Percentiles rank a stretch among this genome's conserved stretches.
These are phyloP conservation scores for Onychostruthus taczanowskii DNA, from an alignment of 2,113 vertebrate species.

Conservation along the genomic window DNA sequence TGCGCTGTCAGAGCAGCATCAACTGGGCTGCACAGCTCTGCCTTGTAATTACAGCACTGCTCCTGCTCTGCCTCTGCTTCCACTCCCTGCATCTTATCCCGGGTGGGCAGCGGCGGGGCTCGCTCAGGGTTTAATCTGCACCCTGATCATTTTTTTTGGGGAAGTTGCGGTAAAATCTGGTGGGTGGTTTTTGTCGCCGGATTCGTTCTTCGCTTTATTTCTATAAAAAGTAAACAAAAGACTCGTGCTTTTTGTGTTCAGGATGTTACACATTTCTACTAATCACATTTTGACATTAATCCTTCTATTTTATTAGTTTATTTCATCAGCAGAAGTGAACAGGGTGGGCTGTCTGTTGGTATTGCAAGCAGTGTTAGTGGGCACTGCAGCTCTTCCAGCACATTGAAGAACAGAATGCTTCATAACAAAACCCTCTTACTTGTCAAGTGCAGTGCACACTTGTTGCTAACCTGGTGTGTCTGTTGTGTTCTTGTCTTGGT, in stretches of 20 bases:
- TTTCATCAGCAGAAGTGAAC: neutral
- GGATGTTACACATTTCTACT: neutral
- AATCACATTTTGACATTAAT: neutral
- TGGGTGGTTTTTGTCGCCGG: neutral
- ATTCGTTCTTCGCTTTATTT: neutral
- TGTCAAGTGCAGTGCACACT: neutral
- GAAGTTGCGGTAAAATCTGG: conserved; percentile 1
- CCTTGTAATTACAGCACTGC: conserved; percentile 77
- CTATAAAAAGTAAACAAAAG: neutral
- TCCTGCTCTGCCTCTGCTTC: conserved; percentile 74
- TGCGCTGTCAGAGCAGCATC: conserved; percentile 86
- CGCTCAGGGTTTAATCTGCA: conserved; percentile 59
- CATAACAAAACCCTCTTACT: neutral
- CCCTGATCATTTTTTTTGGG: conserved; percentile 32
- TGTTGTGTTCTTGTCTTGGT: neutral
- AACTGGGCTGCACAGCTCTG: conserved; percentile 70
- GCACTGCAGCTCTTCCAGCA: neutral
- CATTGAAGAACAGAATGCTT: neutral
- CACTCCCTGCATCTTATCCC: conserved; percentile 73
- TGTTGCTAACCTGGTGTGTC: neutral
- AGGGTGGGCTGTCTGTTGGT: neutral
- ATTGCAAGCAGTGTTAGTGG: neutral
- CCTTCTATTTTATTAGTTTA: neutral
- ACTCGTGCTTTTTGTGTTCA: neutral
- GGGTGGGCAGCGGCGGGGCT: conserved; percentile 50